A percentile compares a stretch with the other conserved stretches of the same genome.
phyloP scores from a whole-genome alignment of 2,888 invertebrate genomes.

The Lasioglossum calceatum region DNA sequence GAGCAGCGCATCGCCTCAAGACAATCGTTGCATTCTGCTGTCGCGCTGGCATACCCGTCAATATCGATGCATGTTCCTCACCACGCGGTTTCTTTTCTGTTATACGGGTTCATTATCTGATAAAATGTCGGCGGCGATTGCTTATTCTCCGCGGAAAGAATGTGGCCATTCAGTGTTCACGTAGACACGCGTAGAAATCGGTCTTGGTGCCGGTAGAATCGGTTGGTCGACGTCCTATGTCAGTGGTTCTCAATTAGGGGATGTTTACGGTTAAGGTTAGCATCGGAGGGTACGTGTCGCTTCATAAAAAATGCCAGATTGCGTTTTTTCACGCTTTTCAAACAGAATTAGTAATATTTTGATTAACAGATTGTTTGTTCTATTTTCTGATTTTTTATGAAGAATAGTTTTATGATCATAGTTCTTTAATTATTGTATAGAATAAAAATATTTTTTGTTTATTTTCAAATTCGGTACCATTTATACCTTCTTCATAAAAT shows the following conservation, averaged over 20 bases:
- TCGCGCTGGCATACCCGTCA: slow-evolving; percentile 45
- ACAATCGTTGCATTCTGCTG: slow-evolving; percentile 56
- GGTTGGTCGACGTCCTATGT: background rate
- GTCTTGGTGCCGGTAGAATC: background rate
- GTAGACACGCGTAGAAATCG: background rate
- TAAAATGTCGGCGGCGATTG: slow-evolving; percentile 45
- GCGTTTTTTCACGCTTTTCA: background rate
- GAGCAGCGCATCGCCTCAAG: slow-evolving; percentile 31
- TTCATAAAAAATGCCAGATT: background rate
- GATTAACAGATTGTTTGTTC: too few species aligned
- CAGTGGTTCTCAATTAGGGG: background rate
- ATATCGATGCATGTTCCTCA: slow-evolving; percentile 34
- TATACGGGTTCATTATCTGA: slow-evolving; percentile 40
- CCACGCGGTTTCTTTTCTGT: slow-evolving; percentile 37
- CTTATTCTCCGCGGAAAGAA: slow-evolving; percentile 25
- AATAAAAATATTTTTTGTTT: too few species aligned
- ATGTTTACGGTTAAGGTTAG: background rate
- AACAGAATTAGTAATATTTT: background rate
- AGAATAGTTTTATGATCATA: too few species aligned
- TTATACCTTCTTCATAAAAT: too few species aligned
- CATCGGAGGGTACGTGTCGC: background rate
- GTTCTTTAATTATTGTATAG: too few species aligned
- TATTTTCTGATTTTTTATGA: too few species aligned
- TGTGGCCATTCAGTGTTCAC: slow-evolving; percentile 12
- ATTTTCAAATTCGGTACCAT: too few species aligned